Base-by-base conservation (phyloP, 2,113 vertebrate genomes). In the Microcebus jonahi region DNA sequence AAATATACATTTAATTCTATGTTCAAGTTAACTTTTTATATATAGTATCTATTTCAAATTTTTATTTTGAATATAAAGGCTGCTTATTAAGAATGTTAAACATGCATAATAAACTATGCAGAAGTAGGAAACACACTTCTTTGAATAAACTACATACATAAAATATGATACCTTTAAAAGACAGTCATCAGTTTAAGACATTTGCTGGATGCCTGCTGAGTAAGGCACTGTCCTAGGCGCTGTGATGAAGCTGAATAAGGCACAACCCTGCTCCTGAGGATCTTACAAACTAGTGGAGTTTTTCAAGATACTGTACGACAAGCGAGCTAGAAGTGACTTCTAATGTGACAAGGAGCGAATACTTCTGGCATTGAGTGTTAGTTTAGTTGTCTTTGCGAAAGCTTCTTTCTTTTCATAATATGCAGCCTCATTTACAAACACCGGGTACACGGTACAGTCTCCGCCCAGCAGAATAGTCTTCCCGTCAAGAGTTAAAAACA, bases 381-480 rank as follows among this genome's bases (percentile, higher is more conserved):
- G 97, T 98, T 99, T 99, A 67, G 98, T 98, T 18, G 99, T 99
- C 96, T 98, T 99, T 10, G 99, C 98, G 63, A 99, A 99, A 5
- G 99, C 99, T 98, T 99, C 99, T 82, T 99, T 99, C 98, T 99
- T 99, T 97, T 99, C 99, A 84, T 99, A 99, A 98, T 99, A 99
- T 1, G 99, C 99, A 0, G 99, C 99, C 98, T 99, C 99, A 0
- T 99, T 99, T 96, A 99, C 99, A 97, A 99, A 99, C 27, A 99
- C 99, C 6, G 99, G 99, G 75, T 99, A 99, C 79, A 99, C 98
- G 0, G 98, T 99, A 79, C 97, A 97, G 42, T 99, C 97, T 94
- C 99, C 99, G 17, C 99, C 98, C 96, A 99, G 98, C 14, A 92
- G 92, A 96, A 99, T 98, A 36, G 98, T 99, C 97, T 99, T 98